These are phyloP conservation scores for Gonioctena quinquepunctata DNA, from an alignment of 1,140 invertebrate genomes.

Conservation along the genomic window DNA sequence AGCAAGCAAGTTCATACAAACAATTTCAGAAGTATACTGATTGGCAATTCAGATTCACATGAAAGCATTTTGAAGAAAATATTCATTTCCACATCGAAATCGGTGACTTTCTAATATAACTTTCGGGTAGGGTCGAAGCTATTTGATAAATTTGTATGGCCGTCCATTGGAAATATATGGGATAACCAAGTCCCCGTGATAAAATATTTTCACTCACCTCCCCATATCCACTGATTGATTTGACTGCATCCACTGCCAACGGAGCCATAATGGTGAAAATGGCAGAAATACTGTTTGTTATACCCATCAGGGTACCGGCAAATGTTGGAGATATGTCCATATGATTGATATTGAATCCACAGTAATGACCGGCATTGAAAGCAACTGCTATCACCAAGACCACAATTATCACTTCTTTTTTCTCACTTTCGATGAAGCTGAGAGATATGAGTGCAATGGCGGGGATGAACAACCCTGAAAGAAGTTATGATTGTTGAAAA, in stretches of 20 bases:
- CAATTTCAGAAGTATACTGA: no score
- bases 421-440: constrained; percentile 58
- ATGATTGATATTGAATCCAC: constrained; percentile 69
- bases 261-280: constrained; percentile 55
- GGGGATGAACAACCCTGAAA: constrained; percentile 61
- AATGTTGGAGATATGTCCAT: constrained; percentile 72
- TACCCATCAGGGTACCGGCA: constrained; percentile 73
- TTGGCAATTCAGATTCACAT: no score
- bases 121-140: no score
- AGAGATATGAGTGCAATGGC: constrained; percentile 65
- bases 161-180: no score
- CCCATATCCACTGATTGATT: constrained; percentile 1
- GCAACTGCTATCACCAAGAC: constrained; percentile 71
- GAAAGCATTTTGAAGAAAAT: no score
- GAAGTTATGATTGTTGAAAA: background rate
- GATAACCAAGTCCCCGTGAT: no score
- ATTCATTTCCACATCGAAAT: no score
- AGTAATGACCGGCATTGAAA: constrained; percentile 72
- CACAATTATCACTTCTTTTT: constrained; percentile 58
- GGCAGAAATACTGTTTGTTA: constrained; percentile 77
- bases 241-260: constrained; percentile 30
- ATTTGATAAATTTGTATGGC: no score
- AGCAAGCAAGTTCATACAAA: no score
- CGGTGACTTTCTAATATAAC: no score
- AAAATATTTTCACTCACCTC: no score